These are phyloP conservation scores for Ammodytes dubius DNA, from an alignment of 2,113 vertebrate species.

Conservation along the genomic window DNA sequence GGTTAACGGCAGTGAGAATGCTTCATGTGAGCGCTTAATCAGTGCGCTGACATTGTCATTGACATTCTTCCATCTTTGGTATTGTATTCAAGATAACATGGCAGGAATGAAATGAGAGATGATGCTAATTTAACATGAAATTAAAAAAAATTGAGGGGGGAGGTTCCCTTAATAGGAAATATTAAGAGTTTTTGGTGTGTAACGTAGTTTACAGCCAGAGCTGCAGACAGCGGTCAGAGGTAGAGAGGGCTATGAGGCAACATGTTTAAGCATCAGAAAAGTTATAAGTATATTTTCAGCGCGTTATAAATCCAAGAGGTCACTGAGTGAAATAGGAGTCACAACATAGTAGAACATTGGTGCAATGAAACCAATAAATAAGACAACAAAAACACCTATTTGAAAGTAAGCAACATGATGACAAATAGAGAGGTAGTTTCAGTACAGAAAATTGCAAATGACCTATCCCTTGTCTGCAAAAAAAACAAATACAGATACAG, in stretches of 20 bases:
- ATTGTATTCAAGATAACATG: conserved; percentile 53
- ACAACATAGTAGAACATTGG: conserved; percentile 65
- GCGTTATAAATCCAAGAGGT: conserved; percentile 33
- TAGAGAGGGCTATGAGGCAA: conserved; percentile 54
- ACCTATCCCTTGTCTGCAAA: conserved; percentile 76
- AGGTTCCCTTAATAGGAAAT: conserved; percentile 26
- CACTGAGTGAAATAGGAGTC: conserved; percentile 56
- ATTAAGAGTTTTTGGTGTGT: neutral
- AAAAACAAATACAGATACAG: conserved; percentile 38
- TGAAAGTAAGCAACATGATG: conserved; percentile 86
- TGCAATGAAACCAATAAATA: conserved; percentile 85
- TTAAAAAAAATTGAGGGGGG: neutral
- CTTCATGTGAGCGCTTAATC: conserved; percentile 36
- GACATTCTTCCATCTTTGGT: conserved; percentile 69
- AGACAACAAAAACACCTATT: conserved; percentile 82
- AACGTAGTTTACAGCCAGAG: neutral
- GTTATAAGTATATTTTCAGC: conserved; percentile 19
- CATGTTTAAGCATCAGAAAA: neutral
- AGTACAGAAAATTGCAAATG: conserved; percentile 89
- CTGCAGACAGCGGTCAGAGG: conserved; percentile 51
- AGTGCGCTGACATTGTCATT: conserved; percentile 43
- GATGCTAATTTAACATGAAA: conserved; percentile 24
- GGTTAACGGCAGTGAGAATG: conserved; percentile 33
- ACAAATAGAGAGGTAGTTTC: conserved; percentile 95
- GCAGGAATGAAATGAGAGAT: conserved; percentile 47